Evolutionary conservation across 2,113 vertebrate species (phyloP).

Genomic region (Alligator mississippiensis): DNA sequence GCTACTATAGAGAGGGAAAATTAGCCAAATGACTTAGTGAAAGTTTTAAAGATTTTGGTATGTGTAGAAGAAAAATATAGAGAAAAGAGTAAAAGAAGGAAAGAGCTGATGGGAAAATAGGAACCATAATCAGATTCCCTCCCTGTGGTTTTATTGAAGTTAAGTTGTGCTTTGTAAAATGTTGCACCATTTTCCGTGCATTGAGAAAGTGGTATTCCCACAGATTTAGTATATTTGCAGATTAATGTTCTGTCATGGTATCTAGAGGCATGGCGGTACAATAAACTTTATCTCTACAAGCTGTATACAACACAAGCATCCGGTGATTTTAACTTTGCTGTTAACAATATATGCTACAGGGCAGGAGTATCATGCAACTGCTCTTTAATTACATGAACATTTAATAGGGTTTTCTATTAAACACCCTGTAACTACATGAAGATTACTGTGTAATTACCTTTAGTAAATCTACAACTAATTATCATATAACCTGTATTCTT

Average conservation of each 20-base stretch:
- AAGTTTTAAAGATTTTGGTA: not conserved
- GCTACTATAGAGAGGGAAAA: not conserved
- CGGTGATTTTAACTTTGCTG: conserved; percentile 43
- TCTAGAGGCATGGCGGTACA: not conserved
- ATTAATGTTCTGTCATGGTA: not conserved
- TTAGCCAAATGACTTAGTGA: not conserved
- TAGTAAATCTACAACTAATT: conserved; percentile 64
- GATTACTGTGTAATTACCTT: conserved; percentile 74
- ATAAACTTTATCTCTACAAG: not conserved
- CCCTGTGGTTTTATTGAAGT: not conserved
- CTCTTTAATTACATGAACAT: conserved; percentile 63
- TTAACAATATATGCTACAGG: conserved; percentile 26
- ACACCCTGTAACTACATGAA: conserved; percentile 45
- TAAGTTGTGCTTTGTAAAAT: not conserved
- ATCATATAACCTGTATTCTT: conserved; percentile 69
- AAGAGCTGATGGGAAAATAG: not conserved
- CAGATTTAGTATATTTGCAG: not conserved
- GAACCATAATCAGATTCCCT: not conserved
- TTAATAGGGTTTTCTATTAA: conserved; percentile 64
- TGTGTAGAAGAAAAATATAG: not conserved
- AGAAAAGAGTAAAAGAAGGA: not conserved
- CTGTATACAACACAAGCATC: not conserved
- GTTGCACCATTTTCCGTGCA: not conserved
- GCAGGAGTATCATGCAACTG: conserved; percentile 49
- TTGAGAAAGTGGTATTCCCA: fast-evolving